Conservation (phyloP, 2,113 vertebrate genomes). For the Terrapene triunguis region DNA sequence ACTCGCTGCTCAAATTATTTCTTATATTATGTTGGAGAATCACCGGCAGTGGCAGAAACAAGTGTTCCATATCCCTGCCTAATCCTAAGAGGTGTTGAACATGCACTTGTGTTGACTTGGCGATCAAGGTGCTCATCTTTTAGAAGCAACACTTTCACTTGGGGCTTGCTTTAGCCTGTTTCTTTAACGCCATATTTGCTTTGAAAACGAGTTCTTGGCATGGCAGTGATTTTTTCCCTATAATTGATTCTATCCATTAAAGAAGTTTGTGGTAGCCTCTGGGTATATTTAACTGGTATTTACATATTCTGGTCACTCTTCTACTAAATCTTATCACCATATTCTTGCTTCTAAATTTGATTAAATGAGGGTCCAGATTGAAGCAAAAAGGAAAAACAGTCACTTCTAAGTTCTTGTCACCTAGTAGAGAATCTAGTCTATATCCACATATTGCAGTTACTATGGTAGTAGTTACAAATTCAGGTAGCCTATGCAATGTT, state of each 20-base stretch:
- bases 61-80: neutral
- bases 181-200: neutral
- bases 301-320: neutral
- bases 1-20: neutral
- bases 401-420: neutral
- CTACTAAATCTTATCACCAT: neutral
- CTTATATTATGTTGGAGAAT: neutral
- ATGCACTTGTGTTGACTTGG: neutral
- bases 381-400: neutral
- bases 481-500: neutral
- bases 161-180: neutral
- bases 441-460: neutral
- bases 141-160: neutral
- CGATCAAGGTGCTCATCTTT: accelerated
- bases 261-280: neutral
- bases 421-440: neutral
- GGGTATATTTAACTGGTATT: neutral
- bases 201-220: neutral
- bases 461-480: neutral
- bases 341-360: neutral
- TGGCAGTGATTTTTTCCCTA: neutral
- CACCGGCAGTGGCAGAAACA: neutral
- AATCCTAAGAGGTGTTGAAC: neutral
- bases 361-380: neutral
- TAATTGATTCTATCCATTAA: neutral